Conservation (phyloP, 1,140 invertebrate species). For the Megalopta genalis region DNA sequence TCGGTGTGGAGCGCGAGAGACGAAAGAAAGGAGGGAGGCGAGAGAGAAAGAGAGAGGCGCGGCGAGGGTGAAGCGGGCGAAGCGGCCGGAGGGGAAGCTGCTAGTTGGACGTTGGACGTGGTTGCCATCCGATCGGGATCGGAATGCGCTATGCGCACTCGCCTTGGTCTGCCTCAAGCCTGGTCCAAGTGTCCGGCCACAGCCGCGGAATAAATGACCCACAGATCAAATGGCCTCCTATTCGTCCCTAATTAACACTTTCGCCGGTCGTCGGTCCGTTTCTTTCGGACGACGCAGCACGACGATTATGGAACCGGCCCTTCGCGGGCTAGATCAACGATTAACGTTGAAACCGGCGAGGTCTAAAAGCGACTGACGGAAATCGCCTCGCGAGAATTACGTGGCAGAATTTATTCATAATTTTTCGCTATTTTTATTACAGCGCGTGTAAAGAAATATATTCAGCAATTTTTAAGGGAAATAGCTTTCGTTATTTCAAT, state of each 20-base stretch:
- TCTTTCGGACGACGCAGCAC: too few species aligned
- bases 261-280: background rate
- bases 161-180: constrained; percentile 62
- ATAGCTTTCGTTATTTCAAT: too few species aligned
- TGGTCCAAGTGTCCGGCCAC: constrained; percentile 68
- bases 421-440: too few species aligned
- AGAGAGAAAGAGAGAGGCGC: background rate
- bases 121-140: constrained; percentile 73
- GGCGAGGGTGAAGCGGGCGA: background rate
- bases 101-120: constrained; percentile 60
- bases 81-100: constrained; percentile 39
- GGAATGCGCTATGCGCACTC: constrained; percentile 74
- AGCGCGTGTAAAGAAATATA: too few species aligned
- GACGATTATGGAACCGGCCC: too few species aligned
- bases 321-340: too few species aligned
- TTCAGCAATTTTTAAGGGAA: too few species aligned
- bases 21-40: constrained; percentile 31
- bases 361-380: too few species aligned
- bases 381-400: too few species aligned
- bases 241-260: constrained; percentile 72
- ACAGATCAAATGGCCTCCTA: constrained; percentile 74
- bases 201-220: constrained; percentile 74
- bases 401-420: too few species aligned
- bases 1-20: constrained; percentile 46
- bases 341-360: too few species aligned